A percentile compares a stretch with the other conserved stretches of the same genome.
phyloP scores from a whole-genome alignment of 1,140 invertebrate species.

The Drosophila aff. region DNA sequence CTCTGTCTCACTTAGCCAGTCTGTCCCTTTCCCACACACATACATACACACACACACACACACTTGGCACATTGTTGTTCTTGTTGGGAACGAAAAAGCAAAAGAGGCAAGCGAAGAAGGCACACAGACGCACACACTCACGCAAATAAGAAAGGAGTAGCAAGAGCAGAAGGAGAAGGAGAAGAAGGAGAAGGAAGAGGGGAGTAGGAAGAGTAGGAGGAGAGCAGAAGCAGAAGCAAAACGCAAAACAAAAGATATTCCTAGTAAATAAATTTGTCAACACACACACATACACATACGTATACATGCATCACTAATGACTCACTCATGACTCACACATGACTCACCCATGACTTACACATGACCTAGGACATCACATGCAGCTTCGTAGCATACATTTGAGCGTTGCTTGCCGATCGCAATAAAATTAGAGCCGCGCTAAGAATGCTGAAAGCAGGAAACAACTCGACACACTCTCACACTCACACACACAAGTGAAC shows the following conservation, averaged over 20 bases:
- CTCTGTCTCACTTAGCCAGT: conserved; percentile 1
- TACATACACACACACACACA: conserved; percentile 10
- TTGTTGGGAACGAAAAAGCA: conserved; percentile 12
- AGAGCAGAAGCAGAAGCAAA: conserved; percentile 38
- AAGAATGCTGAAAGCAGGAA: conserved; percentile 21
- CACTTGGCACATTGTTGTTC: conserved; percentile 9
- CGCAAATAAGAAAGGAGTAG: not conserved
- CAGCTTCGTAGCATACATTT: conserved; percentile 55
- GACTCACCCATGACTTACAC: conserved; percentile 1
- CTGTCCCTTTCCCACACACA: conserved; percentile 12
- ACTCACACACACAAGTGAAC: conserved; percentile 64
- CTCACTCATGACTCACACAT: conserved; percentile 22
- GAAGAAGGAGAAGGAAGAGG: not conserved
- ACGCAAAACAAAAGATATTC: conserved; percentile 58
- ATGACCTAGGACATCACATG: conserved; percentile 32
- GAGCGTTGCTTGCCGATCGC: conserved; percentile 45
- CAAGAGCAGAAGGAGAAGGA: conserved; percentile 13
- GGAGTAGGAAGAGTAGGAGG: not conserved
- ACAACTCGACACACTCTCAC: conserved; percentile 24
- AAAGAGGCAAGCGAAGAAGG: conserved; percentile 8
- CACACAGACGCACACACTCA: conserved; percentile 23
- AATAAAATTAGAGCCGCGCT: conserved; percentile 23
- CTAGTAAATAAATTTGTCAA: conserved; percentile 74
- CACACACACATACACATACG: conserved; percentile 36
- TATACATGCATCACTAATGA: conserved; percentile 21